Conservation (phyloP, 92 coral and sea anemone genomes). For the Micromussa lordhowensis region DNA sequence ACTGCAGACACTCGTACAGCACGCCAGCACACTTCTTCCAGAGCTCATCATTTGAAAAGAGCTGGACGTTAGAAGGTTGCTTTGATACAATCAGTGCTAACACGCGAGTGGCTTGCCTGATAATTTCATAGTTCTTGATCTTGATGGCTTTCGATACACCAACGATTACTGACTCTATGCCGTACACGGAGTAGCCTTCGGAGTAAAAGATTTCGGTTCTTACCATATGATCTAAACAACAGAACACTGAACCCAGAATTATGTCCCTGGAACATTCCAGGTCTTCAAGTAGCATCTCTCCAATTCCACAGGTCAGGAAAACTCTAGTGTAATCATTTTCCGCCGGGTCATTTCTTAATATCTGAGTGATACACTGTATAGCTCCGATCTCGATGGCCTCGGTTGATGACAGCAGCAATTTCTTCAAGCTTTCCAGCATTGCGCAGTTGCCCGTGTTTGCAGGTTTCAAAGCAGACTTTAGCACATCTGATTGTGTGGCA, state of each 20-base stretch:
- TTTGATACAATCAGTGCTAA: conserved; percentile 68
- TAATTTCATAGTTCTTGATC: conserved; percentile 75
- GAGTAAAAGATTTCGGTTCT: conserved; percentile 65
- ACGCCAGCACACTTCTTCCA: conserved; percentile 68
- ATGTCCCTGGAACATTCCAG: conserved; percentile 81
- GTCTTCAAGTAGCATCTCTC: conserved; percentile 87
- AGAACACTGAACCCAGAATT: conserved; percentile 81
- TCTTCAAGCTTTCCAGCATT: conserved; percentile 76
- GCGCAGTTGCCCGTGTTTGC: background rate
- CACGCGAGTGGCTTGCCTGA: conserved; percentile 81
- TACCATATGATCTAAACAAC: conserved; percentile 70
- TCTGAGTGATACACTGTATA: conserved; percentile 68
- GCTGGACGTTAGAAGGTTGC: conserved; percentile 69
- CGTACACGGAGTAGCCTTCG: conserved; percentile 85
- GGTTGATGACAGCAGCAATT: conserved; percentile 74
- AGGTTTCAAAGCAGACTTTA: background rate
- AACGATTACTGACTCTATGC: conserved; percentile 79
- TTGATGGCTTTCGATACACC: conserved; percentile 70
- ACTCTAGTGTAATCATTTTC: conserved; percentile 44
- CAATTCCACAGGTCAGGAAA: conserved; percentile 67
- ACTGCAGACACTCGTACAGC: conserved; percentile 66
- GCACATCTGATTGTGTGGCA: conserved; percentile 38
- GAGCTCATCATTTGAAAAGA: conserved; percentile 69
- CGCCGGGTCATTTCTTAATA: conserved; percentile 45
- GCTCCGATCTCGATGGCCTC: conserved; percentile 78